Percentiles rank a stretch among this genome's conserved stretches.
Conservation (phyloP, 2,888 invertebrate genomes). For the Synanthedon myopaeformis region DNA sequence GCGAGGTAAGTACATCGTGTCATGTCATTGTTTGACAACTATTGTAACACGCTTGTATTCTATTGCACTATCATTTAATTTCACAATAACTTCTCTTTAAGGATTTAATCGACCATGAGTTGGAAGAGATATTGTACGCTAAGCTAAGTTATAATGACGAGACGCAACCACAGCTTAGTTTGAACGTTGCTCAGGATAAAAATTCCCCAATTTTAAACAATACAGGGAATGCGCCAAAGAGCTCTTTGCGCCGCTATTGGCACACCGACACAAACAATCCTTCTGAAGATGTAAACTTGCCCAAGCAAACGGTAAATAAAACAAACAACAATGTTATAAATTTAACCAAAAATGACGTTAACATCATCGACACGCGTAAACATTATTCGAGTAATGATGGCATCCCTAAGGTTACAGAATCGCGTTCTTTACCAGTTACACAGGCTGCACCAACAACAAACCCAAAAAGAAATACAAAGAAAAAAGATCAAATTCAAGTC, state of each 20-base stretch:
- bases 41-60: background rate
- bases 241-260: slow-evolving; percentile 54
- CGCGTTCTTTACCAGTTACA: slow-evolving; percentile 24
- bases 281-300: slow-evolving; percentile 34
- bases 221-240: slow-evolving; percentile 31
- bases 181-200: slow-evolving; percentile 20
- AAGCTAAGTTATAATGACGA: slow-evolving; percentile 59
- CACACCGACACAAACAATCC: slow-evolving; percentile 28
- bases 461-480: slow-evolving; percentile 40
- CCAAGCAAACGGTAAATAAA: slow-evolving; percentile 15
- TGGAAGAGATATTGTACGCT: slow-evolving; percentile 61
- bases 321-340: slow-evolving; percentile 12
- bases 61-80: background rate
- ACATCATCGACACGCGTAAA: slow-evolving; percentile 1
- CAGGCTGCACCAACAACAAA: slow-evolving; percentile 37
- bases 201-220: slow-evolving; percentile 3
- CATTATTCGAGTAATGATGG: slow-evolving; percentile 10
- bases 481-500: slow-evolving; percentile 24
- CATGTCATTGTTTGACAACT: slow-evolving; percentile 23
- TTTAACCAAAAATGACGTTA: background rate
- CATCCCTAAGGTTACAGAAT: slow-evolving; percentile 27
- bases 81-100: slow-evolving; percentile 25
- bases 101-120: slow-evolving; percentile 64
- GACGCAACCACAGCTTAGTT: slow-evolving; percentile 29
- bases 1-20: slow-evolving; percentile 33